A percentile compares a stretch with the other conserved stretches of the same genome.
Conservation (phyloP, 2,797 vertebrate species). For the Meriones psammophilus region DNA sequence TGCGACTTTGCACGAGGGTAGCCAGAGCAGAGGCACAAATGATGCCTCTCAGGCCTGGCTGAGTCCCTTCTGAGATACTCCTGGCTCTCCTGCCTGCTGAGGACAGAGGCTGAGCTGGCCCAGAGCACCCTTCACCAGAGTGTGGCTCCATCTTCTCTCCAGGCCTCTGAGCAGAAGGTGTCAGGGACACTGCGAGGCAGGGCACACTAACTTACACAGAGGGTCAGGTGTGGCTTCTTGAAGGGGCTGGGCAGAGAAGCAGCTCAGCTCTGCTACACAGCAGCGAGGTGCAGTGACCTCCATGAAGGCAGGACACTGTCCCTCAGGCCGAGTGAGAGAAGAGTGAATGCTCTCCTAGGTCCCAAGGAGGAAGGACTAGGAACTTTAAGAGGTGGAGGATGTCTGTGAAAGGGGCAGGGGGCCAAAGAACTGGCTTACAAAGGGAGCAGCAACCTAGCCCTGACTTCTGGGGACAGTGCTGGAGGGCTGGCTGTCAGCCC, state of each 20-base stretch:
- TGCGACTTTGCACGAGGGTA: background rate
- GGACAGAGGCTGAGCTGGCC: background rate
- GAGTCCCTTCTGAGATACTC: background rate
- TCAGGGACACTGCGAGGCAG: too few species aligned
- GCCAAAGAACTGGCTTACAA: background rate
- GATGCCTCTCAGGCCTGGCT: background rate
- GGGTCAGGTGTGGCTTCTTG: background rate
- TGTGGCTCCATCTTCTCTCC: background rate
- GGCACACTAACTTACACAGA: background rate
- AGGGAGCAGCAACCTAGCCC: background rate
- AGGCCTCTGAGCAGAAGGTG: background rate
- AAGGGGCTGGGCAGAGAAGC: background rate
- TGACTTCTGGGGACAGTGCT: background rate
- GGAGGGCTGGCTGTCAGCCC: too few species aligned
- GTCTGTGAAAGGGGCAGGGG: background rate
- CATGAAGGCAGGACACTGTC: background rate
- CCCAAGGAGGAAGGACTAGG: background rate
- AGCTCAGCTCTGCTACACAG: background rate
- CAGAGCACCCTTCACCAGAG: fast-evolving
- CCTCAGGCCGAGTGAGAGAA: too few species aligned
- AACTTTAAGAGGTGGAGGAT: background rate
- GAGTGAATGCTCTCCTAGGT: background rate
- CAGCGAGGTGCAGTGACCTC: fast-evolving
- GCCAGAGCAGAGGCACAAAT: background rate
- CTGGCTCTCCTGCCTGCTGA: background rate